Base-by-base conservation (phyloP, 2,113 vertebrate species). In the Dicrurus megarhynchus region DNA sequence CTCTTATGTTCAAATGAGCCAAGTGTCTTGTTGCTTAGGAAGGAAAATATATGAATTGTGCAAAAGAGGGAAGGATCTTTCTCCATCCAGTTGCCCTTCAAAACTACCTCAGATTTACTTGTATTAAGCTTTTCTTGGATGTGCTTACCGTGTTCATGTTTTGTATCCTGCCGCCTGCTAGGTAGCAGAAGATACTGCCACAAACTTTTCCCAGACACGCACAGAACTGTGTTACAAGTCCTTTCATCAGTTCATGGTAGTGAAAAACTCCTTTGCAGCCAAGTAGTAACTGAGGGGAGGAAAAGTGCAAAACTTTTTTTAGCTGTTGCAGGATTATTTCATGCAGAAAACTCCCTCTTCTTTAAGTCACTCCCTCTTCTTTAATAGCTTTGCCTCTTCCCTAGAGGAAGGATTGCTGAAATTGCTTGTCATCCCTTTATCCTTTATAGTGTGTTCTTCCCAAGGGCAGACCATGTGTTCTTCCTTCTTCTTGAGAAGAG, bases 81-180 rank as follows among this genome's bases (percentile, higher is more conserved):
- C 24, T 77, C 21, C 7, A 23, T 50, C 23, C 5, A 32, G 26
- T 55, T 83, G 15, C 27, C 22, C 44, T 63, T 71, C 26, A 71
- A 84, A 68, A 37, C 42, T 55, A 55, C 23, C 55, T 89, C 49
- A 37, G 14, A 28, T 85, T 71, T 76, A 11, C 14, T 47, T 59
- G 10, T n/a, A 17, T 39, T 46, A 67, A 60, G 9, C 11, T 50
- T 44, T 53, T 46, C 69, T 79, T 50, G 70, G 44, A n/a, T 4
- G 4, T 59, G 32, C 89, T 95, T 85, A 95, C 94, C 24, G 1
- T n/a, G 23, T 95, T 95, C 44, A 83, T 8, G 16, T 39, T 96
- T 80, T 85, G 44, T 60, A 47, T 11, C 3, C 8, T 83, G 49
- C 41, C 56, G 8, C 91, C 95, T 1, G 1, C 9, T 39, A 77